Evolutionary conservation across 2,113 vertebrate genomes (phyloP).

Genomic region (Sceloporus tristichus): DNA sequence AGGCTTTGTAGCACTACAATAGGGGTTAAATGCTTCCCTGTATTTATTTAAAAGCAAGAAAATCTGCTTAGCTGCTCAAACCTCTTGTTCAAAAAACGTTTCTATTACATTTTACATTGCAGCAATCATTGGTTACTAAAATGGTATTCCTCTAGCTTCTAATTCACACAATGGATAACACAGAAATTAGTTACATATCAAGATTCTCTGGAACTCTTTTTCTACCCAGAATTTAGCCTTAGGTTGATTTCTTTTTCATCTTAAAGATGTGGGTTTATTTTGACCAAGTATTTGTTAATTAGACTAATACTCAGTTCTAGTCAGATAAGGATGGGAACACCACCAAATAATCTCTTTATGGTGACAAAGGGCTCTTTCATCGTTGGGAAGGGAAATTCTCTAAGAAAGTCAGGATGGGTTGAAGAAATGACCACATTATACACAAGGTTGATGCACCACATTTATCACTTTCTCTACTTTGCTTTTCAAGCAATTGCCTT

Average conservation of each 20-base stretch:
- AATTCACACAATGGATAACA: neutral
- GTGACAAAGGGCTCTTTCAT: neutral
- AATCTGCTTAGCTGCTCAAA: constrained; percentile 71
- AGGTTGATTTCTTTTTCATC: constrained; percentile 32
- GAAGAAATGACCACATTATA: constrained; percentile 3
- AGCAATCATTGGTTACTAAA: constrained; percentile 18
- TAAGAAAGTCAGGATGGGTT: constrained; percentile 10
- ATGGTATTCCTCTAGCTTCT: neutral
- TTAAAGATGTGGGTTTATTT: constrained; percentile 18
- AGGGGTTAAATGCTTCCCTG: constrained; percentile 89
- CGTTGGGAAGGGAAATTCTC: constrained; percentile 10
- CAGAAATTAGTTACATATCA: constrained; percentile 34
- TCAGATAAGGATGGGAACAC: neutral
- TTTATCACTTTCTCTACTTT: constrained; percentile 12
- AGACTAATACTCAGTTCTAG: neutral
- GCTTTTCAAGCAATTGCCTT: constrained; percentile 43
- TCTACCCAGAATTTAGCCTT: constrained; percentile 1
- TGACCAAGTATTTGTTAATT: constrained; percentile 14
- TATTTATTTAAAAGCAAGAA: constrained; percentile 82
- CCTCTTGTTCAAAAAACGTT: constrained; percentile 60
- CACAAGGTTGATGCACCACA: neutral
- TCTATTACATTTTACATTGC: constrained; percentile 33
- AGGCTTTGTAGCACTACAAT: constrained; percentile 91
- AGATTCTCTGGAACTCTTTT: constrained; percentile 21
- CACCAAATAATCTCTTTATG: constrained; percentile 23